Evolutionary conservation across 2,888 invertebrate species (phyloP).

Genomic region (Sylvicola cinctus): DNA sequence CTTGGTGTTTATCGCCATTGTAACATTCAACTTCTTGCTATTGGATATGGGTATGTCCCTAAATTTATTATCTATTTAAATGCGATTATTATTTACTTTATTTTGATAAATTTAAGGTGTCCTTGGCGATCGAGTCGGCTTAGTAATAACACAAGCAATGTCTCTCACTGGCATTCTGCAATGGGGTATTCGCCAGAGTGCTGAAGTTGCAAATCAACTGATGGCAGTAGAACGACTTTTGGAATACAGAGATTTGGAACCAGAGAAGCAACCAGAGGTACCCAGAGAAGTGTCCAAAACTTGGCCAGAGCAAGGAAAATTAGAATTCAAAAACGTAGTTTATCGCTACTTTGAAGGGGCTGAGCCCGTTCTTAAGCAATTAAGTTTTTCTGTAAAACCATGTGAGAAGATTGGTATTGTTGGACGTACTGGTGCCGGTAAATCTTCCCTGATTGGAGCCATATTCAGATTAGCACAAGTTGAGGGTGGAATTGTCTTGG

Average conservation of each 20-base stretch:
- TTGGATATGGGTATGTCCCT: background rate
- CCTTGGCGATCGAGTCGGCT: slow-evolving; percentile 27
- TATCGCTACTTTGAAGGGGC: slow-evolving; percentile 58
- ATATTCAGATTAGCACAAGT: slow-evolving; percentile 34
- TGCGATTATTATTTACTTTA: too few species aligned
- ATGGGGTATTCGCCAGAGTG: slow-evolving; percentile 39
- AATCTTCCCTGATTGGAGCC: slow-evolving; percentile 45
- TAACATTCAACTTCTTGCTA: slow-evolving; percentile 40
- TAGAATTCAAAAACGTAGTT: slow-evolving; percentile 28
- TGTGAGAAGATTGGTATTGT: slow-evolving; percentile 39
- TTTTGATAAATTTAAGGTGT: slow-evolving; percentile 4
- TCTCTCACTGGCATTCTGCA: slow-evolving; percentile 31
- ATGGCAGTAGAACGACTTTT: slow-evolving; percentile 52
- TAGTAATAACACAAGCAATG: slow-evolving; percentile 31
- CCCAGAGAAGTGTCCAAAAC: slow-evolving; percentile 5
- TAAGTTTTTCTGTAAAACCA: slow-evolving; percentile 32
- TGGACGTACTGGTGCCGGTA: slow-evolving; percentile 49
- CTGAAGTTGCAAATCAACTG: slow-evolving; percentile 44
- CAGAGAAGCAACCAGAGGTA: slow-evolving; percentile 24
- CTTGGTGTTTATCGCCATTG: slow-evolving; percentile 34
- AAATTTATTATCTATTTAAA: too few species aligned
- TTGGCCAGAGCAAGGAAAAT: slow-evolving; percentile 31
- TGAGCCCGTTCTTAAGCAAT: slow-evolving; percentile 56
- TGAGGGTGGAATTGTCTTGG: slow-evolving; percentile 45
- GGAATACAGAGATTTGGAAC: slow-evolving; percentile 33